Base-by-base conservation (phyloP, 2,888 invertebrate genomes). In the Eudasyphora cyanicolor region DNA sequence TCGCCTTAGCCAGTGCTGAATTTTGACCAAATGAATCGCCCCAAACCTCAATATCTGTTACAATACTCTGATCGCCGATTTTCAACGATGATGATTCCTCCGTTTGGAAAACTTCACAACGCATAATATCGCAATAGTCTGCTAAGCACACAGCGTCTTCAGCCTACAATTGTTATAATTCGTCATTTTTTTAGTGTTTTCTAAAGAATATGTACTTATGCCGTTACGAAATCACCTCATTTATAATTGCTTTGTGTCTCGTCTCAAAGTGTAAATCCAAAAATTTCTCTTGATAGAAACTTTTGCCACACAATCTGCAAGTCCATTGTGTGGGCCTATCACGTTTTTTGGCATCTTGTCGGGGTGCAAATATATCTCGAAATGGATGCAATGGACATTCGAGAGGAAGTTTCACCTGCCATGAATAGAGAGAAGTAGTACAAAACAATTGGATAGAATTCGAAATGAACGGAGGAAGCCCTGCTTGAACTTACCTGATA, bases 81-180 rank as follows among this genome's bases (percentile, higher is more conserved):
- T 94, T 92, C 51, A 93, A 88, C 83, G 92, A 93, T 71, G 93
- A 93, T 71, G 93, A 93, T 84, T 96, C 96, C 90, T 96, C 95
- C 82, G 95, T 95, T 86, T 95, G 94, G 87, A 97, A 93, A 74
- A 98, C 97, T 91, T 98, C 97, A 92, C 98, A 98, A 87, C 98
- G 95, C 96, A 98, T 97, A 88, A 98, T 97, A 93, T 98, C 98
- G 94, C 98, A 98, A 93, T 96, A 98, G 92, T 98, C 97, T 73
- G 98, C 97, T 89, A 98, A 94, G 92, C 98, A 98, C 89, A 98
- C 96, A 84, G 97, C 96, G 92, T 98, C 97, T 93, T 97, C 97
- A 77, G 96, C 97, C 98, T 98, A 90, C 14, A 83, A 54, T 42
- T 27, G n/a, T 97, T 89, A 97, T 95, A 92, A 95, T 94, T 92